phyloP scores from a whole-genome alignment of 1,140 invertebrate genomes.

The Cydia pomonella region DNA sequence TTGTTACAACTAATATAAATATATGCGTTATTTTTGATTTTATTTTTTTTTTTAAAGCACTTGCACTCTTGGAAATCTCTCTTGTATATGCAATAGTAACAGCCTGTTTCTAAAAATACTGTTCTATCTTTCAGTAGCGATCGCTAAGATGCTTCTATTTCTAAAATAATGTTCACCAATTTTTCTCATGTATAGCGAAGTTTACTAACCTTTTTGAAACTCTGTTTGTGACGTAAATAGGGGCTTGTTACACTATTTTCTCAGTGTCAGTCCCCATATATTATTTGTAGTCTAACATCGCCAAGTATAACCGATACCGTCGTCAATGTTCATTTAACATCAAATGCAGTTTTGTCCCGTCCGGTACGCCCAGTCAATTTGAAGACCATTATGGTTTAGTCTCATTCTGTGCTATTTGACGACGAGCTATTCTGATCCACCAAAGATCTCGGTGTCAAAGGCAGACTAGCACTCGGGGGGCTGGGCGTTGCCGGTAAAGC shows the following conservation, averaged over 20 bases:
- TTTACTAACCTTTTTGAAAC: too few species aligned
- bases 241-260: too few species aligned
- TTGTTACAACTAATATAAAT: background rate
- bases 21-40: background rate
- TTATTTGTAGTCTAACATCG: too few species aligned
- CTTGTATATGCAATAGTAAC: background rate
- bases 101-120: slow-evolving; percentile 1
- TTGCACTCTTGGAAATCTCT: background rate
- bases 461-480: background rate
- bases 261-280: too few species aligned
- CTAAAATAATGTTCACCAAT: too few species aligned
- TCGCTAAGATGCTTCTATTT: too few species aligned
- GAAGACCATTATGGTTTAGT: background rate
- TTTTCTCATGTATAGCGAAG: too few species aligned
- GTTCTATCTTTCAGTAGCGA: background rate
- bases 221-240: too few species aligned
- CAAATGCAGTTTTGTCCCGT: too few species aligned
- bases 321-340: too few species aligned
- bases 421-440: background rate
- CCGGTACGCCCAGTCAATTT: background rate
- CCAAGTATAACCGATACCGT: too few species aligned
- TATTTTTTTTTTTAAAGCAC: background rate
- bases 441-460: background rate
- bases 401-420: background rate
- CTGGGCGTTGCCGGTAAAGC: background rate